Evolutionary conservation across 2,888 invertebrate genomes (phyloP), one percentile per base, ranked within the genome.

Genomic region (Zeuzera pyrina): DNA sequence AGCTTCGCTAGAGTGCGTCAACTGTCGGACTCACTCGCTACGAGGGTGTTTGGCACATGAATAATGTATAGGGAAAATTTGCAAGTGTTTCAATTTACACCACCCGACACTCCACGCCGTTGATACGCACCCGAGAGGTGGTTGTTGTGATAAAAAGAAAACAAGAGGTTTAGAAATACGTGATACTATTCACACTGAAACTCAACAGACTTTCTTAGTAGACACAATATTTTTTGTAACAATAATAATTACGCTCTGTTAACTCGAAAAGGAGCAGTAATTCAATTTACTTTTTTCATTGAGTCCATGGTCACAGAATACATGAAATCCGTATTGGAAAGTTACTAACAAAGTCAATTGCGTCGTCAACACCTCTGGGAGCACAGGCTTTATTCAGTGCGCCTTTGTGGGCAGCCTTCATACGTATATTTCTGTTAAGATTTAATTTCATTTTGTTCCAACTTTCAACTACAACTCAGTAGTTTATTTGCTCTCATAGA

Each of bases 1-100:
- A 64, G 70, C 50, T 66, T 67, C 47, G 57, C 23, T 33, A 33
- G 30, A 14, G 19, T 21, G 42, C 65, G 57, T 71, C 66, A 64
- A 67, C 66, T 66, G 71, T 65, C 60, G 60, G 62, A 49, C 49
- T 50, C 49, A 48, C 51, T 56, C 48, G 52, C 50, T 54, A 43
- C 47, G 57, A 69, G 74, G 70, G 74, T 74, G 76, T 79, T 77
- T 66, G 69, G 59, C 41, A 54, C 61, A 81, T 83, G 81, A 81
- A 83, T 83, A 79, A 81, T 79, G 77, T 76, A 83, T 78, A 62
- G 73, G 57, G 76, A 70, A 77, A 81, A 83, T 81, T 83, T 81
- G 81, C 79, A 78, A 83, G 81, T 83, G 81, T 83, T 81, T 83
- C 81, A 81, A 83, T 83, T 83, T 81, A 81, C 81, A 71, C 81